Percentiles rank a stretch among this genome's conserved stretches.
Evolutionary conservation across 2,113 vertebrate genomes (phyloP).

Genomic region (Seriola quinqueradiata): DNA sequence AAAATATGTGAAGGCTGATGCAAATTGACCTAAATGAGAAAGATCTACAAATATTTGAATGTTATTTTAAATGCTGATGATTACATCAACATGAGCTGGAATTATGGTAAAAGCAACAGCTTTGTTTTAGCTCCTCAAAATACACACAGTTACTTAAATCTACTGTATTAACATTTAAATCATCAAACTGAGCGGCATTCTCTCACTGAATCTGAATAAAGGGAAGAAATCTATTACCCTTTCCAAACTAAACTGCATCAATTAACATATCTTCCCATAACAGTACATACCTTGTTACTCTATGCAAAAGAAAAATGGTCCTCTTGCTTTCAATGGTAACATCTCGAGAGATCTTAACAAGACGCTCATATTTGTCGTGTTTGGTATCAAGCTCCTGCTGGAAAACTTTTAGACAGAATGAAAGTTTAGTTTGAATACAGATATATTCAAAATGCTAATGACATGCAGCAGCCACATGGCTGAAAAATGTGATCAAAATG

Average conservation of each 20-base stretch:
- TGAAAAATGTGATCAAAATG: neutral
- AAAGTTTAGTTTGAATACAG: neutral
- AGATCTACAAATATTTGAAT: neutral
- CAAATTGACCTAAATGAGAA: neutral
- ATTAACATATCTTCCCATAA: neutral
- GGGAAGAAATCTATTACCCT: neutral
- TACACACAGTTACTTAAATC: neutral
- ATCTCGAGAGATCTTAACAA: slow-evolving; percentile 96
- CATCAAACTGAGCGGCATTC: neutral
- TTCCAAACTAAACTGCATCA: neutral
- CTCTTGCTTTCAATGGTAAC: slow-evolving; percentile 98
- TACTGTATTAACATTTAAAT: neutral
- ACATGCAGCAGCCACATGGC: neutral
- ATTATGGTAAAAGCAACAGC: neutral
- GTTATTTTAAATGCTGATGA: too few species aligned
- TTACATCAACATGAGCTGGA: too few species aligned
- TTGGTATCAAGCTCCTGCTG: slow-evolving; percentile 95
- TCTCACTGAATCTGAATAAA: neutral
- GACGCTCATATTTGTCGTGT: slow-evolving; percentile 95
- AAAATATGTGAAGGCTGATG: too few species aligned
- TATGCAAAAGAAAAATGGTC: slow-evolving; percentile 95
- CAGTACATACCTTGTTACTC: slow-evolving; percentile 89
- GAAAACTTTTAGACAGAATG: slow-evolving; percentile 84
- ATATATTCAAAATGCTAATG: neutral
- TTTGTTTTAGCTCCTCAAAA: neutral